Base-by-base conservation (phyloP, 2,888 invertebrate genomes). In the Trypoxylon attenuatum region DNA sequence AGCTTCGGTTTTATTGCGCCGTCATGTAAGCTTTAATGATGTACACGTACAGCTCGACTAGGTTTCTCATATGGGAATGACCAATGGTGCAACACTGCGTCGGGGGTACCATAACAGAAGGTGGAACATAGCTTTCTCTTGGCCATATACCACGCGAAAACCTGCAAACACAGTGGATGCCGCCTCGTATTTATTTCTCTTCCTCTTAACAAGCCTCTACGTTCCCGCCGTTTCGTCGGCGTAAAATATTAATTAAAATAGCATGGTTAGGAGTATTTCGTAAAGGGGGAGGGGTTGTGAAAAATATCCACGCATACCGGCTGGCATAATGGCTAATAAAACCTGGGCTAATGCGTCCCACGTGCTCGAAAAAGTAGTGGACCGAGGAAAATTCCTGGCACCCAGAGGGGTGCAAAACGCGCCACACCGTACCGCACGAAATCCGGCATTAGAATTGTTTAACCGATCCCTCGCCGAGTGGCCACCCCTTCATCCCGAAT, bases 51-150 rank as follows among this genome's bases (percentile, higher is more conserved):
- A 29, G 51, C 62, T 50, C 42, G 50, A 18, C 45, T 46, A 55
- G 55, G 56, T 76, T 72, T 73, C 67, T 72, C 67, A 72, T 74
- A 74, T 69, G 61, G 69, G 66, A 73, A 70, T 65, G 69, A 60
- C 64, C 66, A 65, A 59, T 56, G 55, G 22, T 46, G 56, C 56
- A 51, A 55, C 66, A n/a, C n/a, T 49, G 45, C 55, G 55, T 71
- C 67, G 50, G 42, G 66, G 51, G 51, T 54, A 61, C 65, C 67
- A 71, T 71, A 74, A 69, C 59, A 60, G 61, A 57, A 18, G 41
- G 38, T n/a, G n/a, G n/a, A n/a, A n/a, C n/a, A 43, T 55, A 58
- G 74, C 74, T 74, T 74, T 74, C 74, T 70, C 73, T 47, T 18
- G 43, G 29, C 23, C 19, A 4, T 33, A 38, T 63, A 22, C 22